These are phyloP conservation scores for Struthio camelus DNA, from an alignment of 2,113 vertebrate genomes.

Conservation along the genomic window DNA sequence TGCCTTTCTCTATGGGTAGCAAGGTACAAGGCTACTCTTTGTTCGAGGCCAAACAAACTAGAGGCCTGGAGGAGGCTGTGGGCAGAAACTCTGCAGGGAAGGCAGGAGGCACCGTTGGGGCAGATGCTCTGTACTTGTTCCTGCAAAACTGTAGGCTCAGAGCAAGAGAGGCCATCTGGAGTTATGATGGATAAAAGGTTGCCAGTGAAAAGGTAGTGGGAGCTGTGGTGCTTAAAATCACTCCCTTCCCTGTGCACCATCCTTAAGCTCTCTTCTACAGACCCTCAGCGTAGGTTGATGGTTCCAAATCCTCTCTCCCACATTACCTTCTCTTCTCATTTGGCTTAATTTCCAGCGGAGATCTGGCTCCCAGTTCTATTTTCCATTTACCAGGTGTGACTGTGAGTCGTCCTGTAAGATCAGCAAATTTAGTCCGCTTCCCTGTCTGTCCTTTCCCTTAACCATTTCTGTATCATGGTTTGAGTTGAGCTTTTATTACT, in stretches of 20 bases:
- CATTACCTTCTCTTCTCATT: neutral
- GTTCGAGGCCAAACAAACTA: neutral
- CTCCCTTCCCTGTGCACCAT: neutral
- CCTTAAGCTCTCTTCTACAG: neutral
- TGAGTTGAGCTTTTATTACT: conserved; percentile 20
- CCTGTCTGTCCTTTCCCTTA: neutral
- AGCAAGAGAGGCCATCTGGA: neutral
- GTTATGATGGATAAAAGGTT: neutral
- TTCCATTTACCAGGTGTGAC: neutral
- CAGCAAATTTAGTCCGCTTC: conserved; percentile 18
- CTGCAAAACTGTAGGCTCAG: neutral
- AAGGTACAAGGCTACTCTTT: neutral
- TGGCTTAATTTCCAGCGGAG: neutral
- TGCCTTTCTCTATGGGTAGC: neutral
- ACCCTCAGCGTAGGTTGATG: neutral
- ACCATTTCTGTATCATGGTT: neutral
- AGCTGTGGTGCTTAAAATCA: neutral
- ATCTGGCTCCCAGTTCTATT: neutral
- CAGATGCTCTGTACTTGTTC: neutral
- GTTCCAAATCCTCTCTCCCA: neutral
- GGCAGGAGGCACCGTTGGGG: neutral
- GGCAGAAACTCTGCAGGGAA: neutral
- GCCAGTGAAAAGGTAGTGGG: neutral
- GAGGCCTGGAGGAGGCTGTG: neutral
- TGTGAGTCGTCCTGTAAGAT: neutral